Evolutionary conservation across 2,888 invertebrate genomes (phyloP).

Genomic region (Cephus pygmeus): DNA sequence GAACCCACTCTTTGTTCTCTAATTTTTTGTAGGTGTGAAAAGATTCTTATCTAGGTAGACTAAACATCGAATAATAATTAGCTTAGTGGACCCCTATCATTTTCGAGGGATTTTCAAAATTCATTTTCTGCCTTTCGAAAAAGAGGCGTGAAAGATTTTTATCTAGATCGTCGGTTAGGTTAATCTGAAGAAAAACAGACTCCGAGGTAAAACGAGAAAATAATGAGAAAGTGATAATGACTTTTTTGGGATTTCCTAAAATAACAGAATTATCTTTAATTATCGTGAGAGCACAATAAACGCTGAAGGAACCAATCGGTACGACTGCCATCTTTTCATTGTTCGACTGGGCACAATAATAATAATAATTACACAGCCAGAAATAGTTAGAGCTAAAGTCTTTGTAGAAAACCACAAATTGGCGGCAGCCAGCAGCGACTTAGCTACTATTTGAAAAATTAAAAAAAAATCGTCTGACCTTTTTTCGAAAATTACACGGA

Average conservation of each 20-base stretch:
- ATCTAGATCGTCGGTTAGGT: constrained; percentile 20
- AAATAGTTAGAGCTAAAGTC: not conserved
- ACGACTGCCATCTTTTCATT: not conserved
- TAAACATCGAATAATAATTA: not conserved
- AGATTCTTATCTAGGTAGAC: not conserved
- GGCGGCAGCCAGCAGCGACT: not conserved
- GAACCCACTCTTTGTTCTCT: not conserved
- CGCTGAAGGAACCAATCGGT: not conserved
- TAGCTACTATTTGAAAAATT: not conserved
- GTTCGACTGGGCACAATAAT: not conserved
- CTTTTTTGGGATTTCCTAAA: constrained; percentile 19
- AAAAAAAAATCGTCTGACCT: not conserved
- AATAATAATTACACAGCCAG: not conserved
- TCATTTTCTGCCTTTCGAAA: not conserved
- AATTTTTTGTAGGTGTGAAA: not conserved
- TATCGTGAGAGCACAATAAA: not conserved
- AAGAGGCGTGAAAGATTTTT: constrained; percentile 15
- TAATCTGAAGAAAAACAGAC: constrained; percentile 17
- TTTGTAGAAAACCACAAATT: not conserved
- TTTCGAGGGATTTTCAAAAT: not conserved
- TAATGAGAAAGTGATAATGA: constrained; percentile 15
- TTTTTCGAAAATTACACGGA: not conserved
- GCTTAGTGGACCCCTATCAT: not conserved
- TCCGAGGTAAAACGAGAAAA: not conserved
- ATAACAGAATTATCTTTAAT: constrained; percentile 11